Conservation (phyloP, 2,888 invertebrate species). For the Orthosia gothica region DNA sequence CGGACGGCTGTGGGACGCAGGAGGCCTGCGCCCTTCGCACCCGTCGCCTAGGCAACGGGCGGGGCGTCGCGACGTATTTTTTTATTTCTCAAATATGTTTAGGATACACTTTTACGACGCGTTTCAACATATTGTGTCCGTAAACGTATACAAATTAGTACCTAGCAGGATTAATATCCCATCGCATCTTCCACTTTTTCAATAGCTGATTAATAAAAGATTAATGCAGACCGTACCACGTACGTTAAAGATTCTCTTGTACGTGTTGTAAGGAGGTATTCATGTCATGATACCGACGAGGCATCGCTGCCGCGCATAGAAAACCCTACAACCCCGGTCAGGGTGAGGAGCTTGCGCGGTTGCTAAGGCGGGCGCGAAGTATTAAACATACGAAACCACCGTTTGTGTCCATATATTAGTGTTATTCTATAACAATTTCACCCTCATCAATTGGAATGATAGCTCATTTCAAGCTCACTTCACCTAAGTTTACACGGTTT, state of each 20-base stretch:
- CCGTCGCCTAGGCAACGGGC: too few species aligned
- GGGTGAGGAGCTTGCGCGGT: background rate
- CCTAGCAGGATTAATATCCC: background rate
- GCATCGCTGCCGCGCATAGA: constrained; percentile 19
- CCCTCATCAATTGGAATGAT: too few species aligned
- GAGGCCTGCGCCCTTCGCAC: too few species aligned
- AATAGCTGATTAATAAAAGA: constrained; percentile 30
- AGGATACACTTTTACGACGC: too few species aligned
- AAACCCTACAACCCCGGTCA: background rate
- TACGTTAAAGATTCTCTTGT: constrained; percentile 52
- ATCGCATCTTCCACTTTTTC: constrained; percentile 10
- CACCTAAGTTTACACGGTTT: too few species aligned
- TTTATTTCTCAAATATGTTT: too few species aligned
- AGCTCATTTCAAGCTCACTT: too few species aligned
- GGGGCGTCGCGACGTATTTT: too few species aligned
- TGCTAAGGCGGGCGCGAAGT: background rate
- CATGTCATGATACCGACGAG: constrained; percentile 39
- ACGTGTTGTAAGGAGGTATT: constrained; percentile 47
- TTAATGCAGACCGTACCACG: constrained; percentile 40
- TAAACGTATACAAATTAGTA: constrained; percentile 11
- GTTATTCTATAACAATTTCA: too few species aligned
- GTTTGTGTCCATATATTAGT: background rate
- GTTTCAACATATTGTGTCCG: too few species aligned
- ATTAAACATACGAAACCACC: background rate
- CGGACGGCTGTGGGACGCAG: too few species aligned